phyloP scores from a whole-genome alignment of 2,797 vertebrate genomes.

The Poecilia wingei region DNA sequence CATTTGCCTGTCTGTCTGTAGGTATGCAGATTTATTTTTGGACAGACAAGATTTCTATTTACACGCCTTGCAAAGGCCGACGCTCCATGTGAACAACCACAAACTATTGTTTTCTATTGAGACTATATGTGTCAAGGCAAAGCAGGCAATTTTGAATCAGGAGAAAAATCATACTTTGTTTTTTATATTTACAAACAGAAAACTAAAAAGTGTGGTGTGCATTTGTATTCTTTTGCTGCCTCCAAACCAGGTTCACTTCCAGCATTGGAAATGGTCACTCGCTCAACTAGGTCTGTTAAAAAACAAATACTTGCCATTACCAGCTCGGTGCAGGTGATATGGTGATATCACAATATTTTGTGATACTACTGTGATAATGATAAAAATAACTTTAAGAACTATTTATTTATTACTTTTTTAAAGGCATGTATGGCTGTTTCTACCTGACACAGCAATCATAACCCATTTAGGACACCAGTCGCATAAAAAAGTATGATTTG shows the following conservation, averaged over 20 bases:
- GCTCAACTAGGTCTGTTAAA: too few species aligned
- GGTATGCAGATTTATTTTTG: not conserved
- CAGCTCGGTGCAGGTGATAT: too few species aligned
- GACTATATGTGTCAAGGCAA: not conserved
- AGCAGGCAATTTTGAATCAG: not conserved
- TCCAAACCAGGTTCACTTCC: not conserved
- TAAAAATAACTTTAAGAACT: too few species aligned
- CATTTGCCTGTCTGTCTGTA: slow-evolving; percentile 20
- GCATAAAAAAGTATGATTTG: too few species aligned
- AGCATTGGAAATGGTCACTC: not conserved
- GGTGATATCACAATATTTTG: too few species aligned
- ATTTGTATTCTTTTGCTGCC: not conserved
- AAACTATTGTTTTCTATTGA: not conserved
- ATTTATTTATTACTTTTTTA: too few species aligned
- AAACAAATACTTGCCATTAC: too few species aligned
- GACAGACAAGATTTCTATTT: slow-evolving; percentile 1
- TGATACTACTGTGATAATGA: too few species aligned
- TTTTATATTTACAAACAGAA: not conserved
- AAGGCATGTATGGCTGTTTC: too few species aligned
- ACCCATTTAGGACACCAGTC: too few species aligned
- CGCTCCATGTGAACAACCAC: not conserved
- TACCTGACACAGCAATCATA: too few species aligned
- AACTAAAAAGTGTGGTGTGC: not conserved
- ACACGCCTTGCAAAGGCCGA: not conserved
- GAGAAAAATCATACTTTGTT: not conserved